A percentile compares a stretch with the other conserved stretches of the same genome.
These are phyloP conservation scores for Plutomurus gul DNA, from an alignment of 1,140 invertebrate genomes.

Conservation along the genomic window DNA sequence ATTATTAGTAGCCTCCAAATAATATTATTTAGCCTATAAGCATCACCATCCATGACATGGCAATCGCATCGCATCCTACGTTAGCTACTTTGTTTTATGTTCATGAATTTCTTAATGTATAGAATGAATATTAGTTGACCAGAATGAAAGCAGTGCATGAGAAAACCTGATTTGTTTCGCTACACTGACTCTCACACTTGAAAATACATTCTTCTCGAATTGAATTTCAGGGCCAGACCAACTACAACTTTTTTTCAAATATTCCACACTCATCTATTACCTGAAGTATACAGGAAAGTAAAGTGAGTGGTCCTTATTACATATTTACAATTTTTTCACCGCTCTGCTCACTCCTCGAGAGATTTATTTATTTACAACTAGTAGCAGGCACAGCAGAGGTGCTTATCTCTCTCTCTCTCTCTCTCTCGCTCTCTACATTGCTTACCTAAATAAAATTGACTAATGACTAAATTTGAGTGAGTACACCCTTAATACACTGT, in stretches of 20 bases:
- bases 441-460: no score
- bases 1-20: no score
- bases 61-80: neutral
- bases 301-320: neutral
- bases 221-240: slow-evolving; percentile 21
- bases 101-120: neutral
- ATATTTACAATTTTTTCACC: neutral
- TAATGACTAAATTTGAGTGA: no score
- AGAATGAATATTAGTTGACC: neutral
- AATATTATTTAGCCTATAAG: no score
- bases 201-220: neutral
- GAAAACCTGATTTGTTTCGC: slow-evolving; percentile 27
- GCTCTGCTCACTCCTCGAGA: neutral
- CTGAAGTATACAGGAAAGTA: no score
- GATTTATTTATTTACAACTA: no score
- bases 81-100: neutral
- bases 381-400: no score
- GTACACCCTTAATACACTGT: no score
- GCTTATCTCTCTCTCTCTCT: no score
- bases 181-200: neutral
- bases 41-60: neutral
- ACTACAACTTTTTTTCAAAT: neutral
- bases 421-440: no score
- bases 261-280: neutral
- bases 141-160: slow-evolving; percentile 28